Evolutionary conservation across 1,140 invertebrate genomes (phyloP), one percentile per base, ranked within the genome.

Genomic region (Drosophila albomicans): DNA sequence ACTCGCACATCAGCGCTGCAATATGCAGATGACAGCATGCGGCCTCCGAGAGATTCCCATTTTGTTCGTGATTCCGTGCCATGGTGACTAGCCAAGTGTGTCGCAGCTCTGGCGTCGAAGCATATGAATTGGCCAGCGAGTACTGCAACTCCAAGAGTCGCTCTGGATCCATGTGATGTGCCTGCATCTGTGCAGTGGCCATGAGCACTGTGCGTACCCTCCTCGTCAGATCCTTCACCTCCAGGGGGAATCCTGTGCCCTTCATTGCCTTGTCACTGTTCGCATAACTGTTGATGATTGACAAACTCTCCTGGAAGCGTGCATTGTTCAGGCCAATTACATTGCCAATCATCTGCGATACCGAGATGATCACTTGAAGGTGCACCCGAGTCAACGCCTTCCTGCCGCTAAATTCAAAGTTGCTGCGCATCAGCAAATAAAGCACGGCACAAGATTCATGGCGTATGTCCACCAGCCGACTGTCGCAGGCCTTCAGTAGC

Each of bases 41-140:
- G 35, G 97, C 96, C 95, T 97, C 91, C 3, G 81, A 92, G 0
- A 93, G 68, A 52, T 93, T 93, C 3, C 94, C 94, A 91, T 97
- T 95, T 65, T 95, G 94, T 0, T 95, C 94, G 91, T 99, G 97
- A 92, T 97, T 96, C 51, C 96, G 94, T 66, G 98, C 97, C 95
- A 99, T 98, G 2, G 97, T 97, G 75, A 98, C 96, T 3, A 99
- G 94, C 98, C 98, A 98, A 0, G 98, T 98, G 91, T 97, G 96
- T 1, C 98, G 93, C 46, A 99, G 93, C 91, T 98, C 97, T 2
- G 98, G 98, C 0, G 98, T 99, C 59, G 97, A 98, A 49, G 98
- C 96, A 92, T 99, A 99, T 0, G 97, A 98, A 92, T 98, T 97
- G 1, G 98, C 98, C 57, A 99, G 93, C 81, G 97, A 97, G 91